These are phyloP conservation scores for Hydrocynus forskahlii DNA, from an alignment of 2,797 vertebrate species.

Conservation along the genomic window DNA sequence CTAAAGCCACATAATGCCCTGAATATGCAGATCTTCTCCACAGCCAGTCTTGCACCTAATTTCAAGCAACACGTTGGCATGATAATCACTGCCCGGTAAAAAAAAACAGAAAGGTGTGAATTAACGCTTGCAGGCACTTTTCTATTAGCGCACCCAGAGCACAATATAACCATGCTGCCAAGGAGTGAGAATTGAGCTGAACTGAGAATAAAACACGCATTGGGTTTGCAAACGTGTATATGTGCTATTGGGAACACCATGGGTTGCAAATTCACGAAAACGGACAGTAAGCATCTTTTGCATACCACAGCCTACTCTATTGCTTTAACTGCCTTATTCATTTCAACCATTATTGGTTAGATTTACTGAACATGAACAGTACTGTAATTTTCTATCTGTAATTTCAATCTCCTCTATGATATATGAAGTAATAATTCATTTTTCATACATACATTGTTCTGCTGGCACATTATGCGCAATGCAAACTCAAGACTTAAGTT, in stretches of 20 bases:
- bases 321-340: constrained; percentile 3
- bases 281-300: neutral
- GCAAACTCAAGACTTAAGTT: neutral
- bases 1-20: neutral
- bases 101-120: constrained; percentile 32
- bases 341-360: neutral
- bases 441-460: neutral
- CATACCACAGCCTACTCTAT: neutral
- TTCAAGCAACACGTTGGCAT: constrained; percentile 54
- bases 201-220: neutral
- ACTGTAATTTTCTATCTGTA: neutral
- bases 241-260: neutral
- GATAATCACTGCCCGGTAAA: constrained; percentile 38
- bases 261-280: neutral
- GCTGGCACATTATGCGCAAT: neutral
- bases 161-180: constrained; percentile 25
- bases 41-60: constrained; percentile 9
- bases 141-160: constrained; percentile 34
- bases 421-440: neutral
- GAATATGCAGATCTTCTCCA: neutral
- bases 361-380: neutral
- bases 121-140: constrained; percentile 27
- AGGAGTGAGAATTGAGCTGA: constrained; percentile 35
- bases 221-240: neutral
- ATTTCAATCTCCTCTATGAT: neutral